A percentile compares a stretch with the other conserved stretches of the same genome.
Conservation (phyloP, 2,888 invertebrate genomes). For the Penaeus monodon region DNA sequence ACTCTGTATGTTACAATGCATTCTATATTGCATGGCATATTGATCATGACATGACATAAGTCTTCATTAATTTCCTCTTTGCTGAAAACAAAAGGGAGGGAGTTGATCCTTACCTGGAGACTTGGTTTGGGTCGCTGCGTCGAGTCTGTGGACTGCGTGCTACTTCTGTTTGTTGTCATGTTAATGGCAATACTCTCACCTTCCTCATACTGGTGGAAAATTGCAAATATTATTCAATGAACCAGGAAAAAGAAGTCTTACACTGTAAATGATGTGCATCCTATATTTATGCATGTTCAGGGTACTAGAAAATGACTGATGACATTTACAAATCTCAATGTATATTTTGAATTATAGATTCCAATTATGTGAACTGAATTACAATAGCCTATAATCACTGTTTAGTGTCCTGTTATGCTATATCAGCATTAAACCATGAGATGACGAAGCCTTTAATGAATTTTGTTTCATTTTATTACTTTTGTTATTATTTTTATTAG, state of each 20-base stretch:
- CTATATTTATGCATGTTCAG: background rate
- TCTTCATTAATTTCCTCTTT: too few species aligned
- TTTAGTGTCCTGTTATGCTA: background rate
- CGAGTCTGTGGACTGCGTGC: conserved; percentile 35
- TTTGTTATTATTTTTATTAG: too few species aligned
- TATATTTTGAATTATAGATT: background rate
- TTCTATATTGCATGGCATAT: too few species aligned
- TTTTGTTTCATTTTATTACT: too few species aligned
- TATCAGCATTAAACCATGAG: too few species aligned
- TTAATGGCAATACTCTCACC: conserved; percentile 55
- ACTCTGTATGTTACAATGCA: background rate
- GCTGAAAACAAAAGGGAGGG: background rate
- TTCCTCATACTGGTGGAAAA: conserved; percentile 55
- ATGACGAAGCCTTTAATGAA: too few species aligned
- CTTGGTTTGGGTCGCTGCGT: conserved; percentile 52
- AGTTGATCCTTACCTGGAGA: conserved; percentile 43
- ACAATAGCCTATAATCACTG: background rate
- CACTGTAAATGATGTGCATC: too few species aligned
- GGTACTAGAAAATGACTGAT: background rate
- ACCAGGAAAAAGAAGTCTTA: background rate
- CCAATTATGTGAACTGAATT: background rate
- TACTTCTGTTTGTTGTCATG: conserved; percentile 39
- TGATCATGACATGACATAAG: too few species aligned
- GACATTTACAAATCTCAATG: background rate
- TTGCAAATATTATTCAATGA: background rate